Conservation (phyloP, 2,113 vertebrate genomes). For the Lontra canadensis region DNA sequence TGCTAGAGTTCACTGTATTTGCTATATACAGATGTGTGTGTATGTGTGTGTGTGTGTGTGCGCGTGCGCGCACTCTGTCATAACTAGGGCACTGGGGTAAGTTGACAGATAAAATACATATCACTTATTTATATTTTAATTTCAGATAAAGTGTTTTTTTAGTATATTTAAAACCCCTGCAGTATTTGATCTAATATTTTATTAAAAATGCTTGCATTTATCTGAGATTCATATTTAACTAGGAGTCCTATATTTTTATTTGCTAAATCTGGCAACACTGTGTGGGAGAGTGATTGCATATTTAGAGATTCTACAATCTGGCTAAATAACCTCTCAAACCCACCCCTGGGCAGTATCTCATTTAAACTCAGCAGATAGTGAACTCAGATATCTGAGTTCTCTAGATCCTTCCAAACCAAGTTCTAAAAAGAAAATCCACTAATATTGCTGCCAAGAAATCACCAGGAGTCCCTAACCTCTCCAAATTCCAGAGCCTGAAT, state of each 20-base stretch:
- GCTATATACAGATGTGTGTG: neutral
- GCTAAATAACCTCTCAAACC: conserved; percentile 26
- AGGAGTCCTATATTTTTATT: neutral
- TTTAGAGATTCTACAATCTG: conserved; percentile 30
- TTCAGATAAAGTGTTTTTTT: neutral
- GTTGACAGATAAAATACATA: conserved; percentile 34
- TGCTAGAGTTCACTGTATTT: neutral
- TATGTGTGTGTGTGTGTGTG: too few relatives aligned
- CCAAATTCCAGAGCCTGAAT: conserved; percentile 27
- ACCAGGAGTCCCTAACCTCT: conserved; percentile 37
- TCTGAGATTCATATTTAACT: conserved; percentile 40
- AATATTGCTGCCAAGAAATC: conserved; percentile 13
- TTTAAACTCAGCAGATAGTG: conserved; percentile 23
- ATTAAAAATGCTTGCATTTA: neutral
- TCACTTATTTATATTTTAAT: neutral
- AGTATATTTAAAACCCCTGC: neutral
- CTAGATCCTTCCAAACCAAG: neutral
- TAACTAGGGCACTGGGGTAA: neutral
- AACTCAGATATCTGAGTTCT: conserved; percentile 16
- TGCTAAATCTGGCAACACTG: conserved; percentile 28
- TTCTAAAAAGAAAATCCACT: conserved; percentile 1
- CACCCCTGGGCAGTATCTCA: neutral
- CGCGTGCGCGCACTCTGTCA: neutral
- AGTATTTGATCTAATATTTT: neutral
- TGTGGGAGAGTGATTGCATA: neutral